These are phyloP conservation scores for Sesia bembeciformis DNA, from an alignment of 2,888 invertebrate species.

Conservation along the genomic window DNA sequence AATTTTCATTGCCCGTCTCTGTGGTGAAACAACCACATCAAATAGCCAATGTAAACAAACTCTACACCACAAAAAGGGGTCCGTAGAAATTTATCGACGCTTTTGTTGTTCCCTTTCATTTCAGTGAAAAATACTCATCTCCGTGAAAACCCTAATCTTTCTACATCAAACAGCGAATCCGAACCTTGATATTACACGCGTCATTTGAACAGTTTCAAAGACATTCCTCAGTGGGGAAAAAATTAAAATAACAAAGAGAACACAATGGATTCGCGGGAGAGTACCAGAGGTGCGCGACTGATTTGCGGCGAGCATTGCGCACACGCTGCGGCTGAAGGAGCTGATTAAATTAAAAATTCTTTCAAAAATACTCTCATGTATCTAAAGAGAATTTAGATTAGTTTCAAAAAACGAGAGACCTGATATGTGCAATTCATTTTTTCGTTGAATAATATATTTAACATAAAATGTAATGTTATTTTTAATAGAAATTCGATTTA, in stretches of 20 bases:
- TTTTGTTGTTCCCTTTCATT: constrained; percentile 45
- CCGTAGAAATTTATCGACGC: constrained; percentile 31
- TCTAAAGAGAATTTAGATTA: background rate
- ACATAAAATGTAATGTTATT: too few relatives aligned
- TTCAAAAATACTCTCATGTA: constrained; percentile 9
- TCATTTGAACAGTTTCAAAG: constrained; percentile 71
- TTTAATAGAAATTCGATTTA: too few relatives aligned
- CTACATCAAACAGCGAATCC: constrained; percentile 60
- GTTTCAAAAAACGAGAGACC: too few relatives aligned
- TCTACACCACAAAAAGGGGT: constrained; percentile 46
- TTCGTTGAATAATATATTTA: too few relatives aligned
- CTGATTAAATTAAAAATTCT: constrained; percentile 58
- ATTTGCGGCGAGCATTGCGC: constrained; percentile 27
- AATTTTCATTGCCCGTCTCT: background rate
- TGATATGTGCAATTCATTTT: too few relatives aligned
- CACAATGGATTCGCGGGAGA: constrained; percentile 33
- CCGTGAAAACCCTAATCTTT: constrained; percentile 59
- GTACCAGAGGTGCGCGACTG: constrained; percentile 22
- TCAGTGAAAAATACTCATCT: constrained; percentile 58
- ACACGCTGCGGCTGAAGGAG: constrained; percentile 19
- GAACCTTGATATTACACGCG: constrained; percentile 68
- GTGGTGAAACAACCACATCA: constrained; percentile 35
- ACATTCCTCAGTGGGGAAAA: constrained; percentile 61
- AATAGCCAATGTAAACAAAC: constrained; percentile 35
- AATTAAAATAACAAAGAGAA: constrained; percentile 65